Percentiles rank a stretch among this genome's conserved stretches.
Conservation (phyloP, 2,113 vertebrate species). For the Rhynchopsitta pachyrhyncha region DNA sequence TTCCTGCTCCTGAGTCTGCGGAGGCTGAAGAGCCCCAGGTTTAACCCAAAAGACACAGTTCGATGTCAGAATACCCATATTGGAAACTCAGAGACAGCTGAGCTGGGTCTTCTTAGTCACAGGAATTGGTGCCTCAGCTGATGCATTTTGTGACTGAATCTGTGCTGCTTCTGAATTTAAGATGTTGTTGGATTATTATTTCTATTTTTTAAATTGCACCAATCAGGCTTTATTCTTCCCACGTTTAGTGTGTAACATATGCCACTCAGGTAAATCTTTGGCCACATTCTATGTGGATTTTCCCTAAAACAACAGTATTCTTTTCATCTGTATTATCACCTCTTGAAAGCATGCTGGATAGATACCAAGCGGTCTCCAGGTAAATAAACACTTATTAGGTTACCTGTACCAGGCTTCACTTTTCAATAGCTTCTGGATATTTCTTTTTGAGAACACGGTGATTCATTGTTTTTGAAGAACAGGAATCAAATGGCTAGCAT, state of each 20-base stretch:
- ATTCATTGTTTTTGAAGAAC: neutral
- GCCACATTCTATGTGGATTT: neutral
- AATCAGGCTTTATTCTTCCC: neutral
- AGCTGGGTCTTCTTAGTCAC: neutral
- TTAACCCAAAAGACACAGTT: neutral
- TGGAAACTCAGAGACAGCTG: neutral
- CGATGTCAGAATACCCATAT: neutral
- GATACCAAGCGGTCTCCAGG: neutral
- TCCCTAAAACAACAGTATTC: neutral
- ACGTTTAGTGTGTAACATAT: neutral
- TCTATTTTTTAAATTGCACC: neutral
- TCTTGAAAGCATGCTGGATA: neutral
- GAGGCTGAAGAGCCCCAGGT: neutral
- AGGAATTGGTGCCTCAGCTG: neutral
- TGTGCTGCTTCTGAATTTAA: neutral
- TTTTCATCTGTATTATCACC: neutral
- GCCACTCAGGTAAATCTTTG: neutral
- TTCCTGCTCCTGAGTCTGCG: neutral
- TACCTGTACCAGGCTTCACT: neutral
- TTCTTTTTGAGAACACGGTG: neutral
- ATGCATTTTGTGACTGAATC: neutral
- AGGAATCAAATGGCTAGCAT: neutral
- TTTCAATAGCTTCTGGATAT: neutral
- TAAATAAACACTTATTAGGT: neutral
- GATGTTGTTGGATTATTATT: neutral